Evolutionary conservation across 2,797 vertebrate species (phyloP).

Genomic region (Sebastes steindachneri): DNA sequence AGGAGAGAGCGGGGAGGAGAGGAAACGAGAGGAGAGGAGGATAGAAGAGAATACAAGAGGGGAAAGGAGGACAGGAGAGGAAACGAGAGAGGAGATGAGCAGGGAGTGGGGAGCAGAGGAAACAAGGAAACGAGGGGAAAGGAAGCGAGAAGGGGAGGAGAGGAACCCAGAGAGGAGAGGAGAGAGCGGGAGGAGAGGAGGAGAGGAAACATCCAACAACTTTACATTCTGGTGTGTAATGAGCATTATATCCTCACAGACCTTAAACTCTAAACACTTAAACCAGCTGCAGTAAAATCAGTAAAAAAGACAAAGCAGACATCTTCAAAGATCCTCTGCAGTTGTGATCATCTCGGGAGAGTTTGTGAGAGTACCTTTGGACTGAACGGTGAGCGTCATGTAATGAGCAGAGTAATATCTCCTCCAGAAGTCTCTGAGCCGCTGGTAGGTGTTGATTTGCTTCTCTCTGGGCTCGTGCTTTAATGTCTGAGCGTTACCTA

Average conservation of each 20-base stretch:
- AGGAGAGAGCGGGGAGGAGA: neutral
- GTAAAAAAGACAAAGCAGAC: neutral
- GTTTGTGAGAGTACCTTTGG: constrained; percentile 85
- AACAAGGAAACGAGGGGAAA: neutral
- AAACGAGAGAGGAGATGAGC: neutral
- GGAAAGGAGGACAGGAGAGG: neutral
- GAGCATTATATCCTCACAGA: neutral
- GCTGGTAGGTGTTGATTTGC: constrained; percentile 90
- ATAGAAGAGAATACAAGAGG: too few relatives aligned
- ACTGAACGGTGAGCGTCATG: constrained; percentile 95
- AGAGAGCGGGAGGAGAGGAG: neutral
- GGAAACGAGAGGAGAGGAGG: neutral
- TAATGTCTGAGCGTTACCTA: constrained; percentile 94
- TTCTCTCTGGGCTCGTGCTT: constrained; percentile 91
- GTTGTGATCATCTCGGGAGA: neutral
- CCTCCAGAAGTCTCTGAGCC: constrained; percentile 91
- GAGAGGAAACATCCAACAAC: neutral
- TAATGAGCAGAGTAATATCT: constrained; percentile 94
- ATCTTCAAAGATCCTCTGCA: neutral
- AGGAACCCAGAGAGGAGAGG: neutral
- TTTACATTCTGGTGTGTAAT: neutral
- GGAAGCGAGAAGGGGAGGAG: neutral
- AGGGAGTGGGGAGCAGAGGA: neutral
- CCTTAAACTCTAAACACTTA: neutral
- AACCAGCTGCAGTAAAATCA: neutral